Evolutionary conservation across 2,797 vertebrate genomes (phyloP).

Genomic region (Tamandua tetradactyla): DNA sequence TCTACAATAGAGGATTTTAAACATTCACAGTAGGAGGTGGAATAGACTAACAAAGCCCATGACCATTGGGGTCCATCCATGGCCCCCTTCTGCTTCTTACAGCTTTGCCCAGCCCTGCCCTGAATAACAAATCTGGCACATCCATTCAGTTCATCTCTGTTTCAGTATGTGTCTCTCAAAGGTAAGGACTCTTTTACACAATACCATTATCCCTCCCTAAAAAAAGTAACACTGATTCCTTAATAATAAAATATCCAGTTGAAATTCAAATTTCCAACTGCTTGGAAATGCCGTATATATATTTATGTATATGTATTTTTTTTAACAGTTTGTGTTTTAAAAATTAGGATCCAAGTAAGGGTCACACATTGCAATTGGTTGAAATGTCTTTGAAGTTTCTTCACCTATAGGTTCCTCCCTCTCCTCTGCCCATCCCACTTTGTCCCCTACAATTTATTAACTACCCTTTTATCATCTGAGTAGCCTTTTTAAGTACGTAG

Average conservation of each 20-base stretch:
- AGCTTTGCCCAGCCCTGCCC: not conserved
- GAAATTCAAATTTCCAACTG: not conserved
- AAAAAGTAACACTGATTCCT: not conserved
- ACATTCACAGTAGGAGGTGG: not conserved
- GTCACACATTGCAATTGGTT: not conserved
- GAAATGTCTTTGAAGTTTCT: not conserved
- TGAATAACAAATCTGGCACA: not conserved
- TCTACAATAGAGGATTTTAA: not conserved
- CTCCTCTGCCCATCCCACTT: not conserved
- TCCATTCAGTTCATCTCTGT: not conserved
- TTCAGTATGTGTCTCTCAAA: not conserved
- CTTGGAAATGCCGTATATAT: not conserved
- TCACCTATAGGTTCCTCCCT: not conserved
- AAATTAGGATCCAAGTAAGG: not conserved
- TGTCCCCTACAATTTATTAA: not conserved
- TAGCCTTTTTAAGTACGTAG: not conserved
- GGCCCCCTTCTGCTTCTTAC: not conserved
- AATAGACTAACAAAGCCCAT: not conserved
- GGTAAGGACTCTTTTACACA: not conserved
- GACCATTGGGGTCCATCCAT: rapidly evolving
- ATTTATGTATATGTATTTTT: no score
- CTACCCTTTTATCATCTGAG: not conserved
- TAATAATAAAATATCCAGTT: not conserved
- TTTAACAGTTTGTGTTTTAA: conserved; percentile 12
- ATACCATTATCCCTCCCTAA: not conserved